Evolutionary conservation across 2,888 invertebrate genomes (phyloP), one percentile per base, ranked within the genome.

Genomic region (Choristoneura rosaceana): DNA sequence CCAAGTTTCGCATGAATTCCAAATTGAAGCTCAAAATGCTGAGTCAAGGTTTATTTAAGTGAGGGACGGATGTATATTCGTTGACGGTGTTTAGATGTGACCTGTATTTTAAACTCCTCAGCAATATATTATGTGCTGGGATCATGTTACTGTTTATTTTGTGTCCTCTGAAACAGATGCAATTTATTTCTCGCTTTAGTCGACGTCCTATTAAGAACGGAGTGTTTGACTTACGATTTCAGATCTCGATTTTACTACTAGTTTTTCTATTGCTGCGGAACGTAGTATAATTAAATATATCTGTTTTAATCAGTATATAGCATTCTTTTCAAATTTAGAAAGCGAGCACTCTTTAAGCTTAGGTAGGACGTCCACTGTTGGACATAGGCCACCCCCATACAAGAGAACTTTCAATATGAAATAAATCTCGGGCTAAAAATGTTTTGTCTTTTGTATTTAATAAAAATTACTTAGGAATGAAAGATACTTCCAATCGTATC

Each of bases 1-100:
- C 71, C 64, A 47, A 70, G 73, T 70, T 74, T 71, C 60, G 71
- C 71, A 69, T 71, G 47, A 69, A 71, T 43, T 67, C 67, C 58
- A 69, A 68, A 73, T 69, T 67, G 62, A 63, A 71, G 67, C 62
- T 47, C 58, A 68, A 58, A 63, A 71, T 50, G 58, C 67, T 63
- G 71, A 63, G 38, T 68, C 58, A 59, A 71, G 67, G 47, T 71
- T 67, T 67, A 71, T 47, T 62, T 67, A 71, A 61, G 52, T 47
- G 12, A 71, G 62, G 61, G 52, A 45, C 17, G 50, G 52, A 55
- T 38, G 38, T 38, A 38, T 43, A 52, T 45, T 71, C 38, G 43
- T 34, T 12, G n/a, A 62, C 38, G 61, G 61, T 61, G 38, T 62
- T 67, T 67, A 38, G 17, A 45, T 38, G 45, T 55, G 45, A 34